Conservation (phyloP, 2,113 vertebrate species). For the Pterocles orientalis region DNA sequence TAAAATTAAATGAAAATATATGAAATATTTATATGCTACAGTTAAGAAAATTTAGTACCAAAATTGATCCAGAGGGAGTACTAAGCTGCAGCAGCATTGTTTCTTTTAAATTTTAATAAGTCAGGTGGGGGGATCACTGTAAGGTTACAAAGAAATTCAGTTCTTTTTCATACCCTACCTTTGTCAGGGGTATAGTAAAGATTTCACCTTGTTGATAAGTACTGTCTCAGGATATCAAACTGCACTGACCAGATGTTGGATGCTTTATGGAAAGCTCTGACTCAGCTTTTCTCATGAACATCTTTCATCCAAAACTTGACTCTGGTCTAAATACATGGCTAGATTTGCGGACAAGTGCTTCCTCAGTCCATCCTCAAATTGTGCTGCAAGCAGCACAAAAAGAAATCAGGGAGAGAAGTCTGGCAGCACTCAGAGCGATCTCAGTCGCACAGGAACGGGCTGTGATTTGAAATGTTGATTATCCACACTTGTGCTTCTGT, state of each 20-base stretch:
- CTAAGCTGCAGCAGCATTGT: neutral
- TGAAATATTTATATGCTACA: neutral
- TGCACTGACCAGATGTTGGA: neutral
- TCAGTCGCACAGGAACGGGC: neutral
- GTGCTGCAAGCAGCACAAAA: neutral
- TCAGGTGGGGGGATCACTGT: neutral
- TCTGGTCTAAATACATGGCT: neutral
- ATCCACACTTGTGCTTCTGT: neutral
- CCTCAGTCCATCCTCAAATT: neutral
- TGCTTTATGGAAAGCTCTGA: neutral
- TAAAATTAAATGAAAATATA: constrained; percentile 29
- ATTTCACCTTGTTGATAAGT: neutral
- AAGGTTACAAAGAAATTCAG: neutral
- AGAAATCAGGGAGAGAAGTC: neutral
- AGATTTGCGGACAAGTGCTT: neutral
- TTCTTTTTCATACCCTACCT: neutral
- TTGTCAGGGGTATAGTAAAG: neutral
- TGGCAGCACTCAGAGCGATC: neutral
- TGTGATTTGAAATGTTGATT: neutral
- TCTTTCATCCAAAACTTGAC: neutral
- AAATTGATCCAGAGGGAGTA: neutral
- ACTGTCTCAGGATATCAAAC: neutral
- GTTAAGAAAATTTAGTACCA: neutral
- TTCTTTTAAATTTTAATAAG: constrained; percentile 1
- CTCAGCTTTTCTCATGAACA: neutral